These are phyloP conservation scores for Scaptodrosophila latifasciaeformis DNA, from an alignment of 2,888 invertebrate genomes.

Conservation along the genomic window DNA sequence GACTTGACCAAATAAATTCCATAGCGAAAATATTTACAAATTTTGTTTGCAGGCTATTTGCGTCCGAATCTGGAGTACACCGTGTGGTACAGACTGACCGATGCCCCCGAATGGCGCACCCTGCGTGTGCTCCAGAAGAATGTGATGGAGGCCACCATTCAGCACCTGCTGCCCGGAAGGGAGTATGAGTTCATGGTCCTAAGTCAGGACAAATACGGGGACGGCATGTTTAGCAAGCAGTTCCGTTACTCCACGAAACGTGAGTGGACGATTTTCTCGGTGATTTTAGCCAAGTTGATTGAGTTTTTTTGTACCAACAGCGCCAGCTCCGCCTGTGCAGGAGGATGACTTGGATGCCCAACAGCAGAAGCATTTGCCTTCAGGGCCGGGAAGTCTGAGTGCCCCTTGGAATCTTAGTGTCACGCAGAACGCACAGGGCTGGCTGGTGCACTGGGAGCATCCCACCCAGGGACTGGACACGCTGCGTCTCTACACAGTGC, in stretches of 20 bases:
- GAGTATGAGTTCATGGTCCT: slow-evolving; percentile 94
- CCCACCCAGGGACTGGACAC: slow-evolving; percentile 78
- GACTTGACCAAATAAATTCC: background rate
- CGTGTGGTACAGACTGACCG: slow-evolving; percentile 88
- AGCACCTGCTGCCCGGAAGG: slow-evolving; percentile 83
- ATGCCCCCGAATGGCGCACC: slow-evolving; percentile 88
- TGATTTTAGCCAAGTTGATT: no score
- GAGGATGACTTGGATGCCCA: slow-evolving; percentile 46
- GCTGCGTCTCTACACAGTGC: slow-evolving; percentile 80
- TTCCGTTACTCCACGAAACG: slow-evolving; percentile 84
- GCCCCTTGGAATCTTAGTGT: slow-evolving; percentile 83
- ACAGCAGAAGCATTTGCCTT: no score
- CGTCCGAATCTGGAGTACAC: slow-evolving; percentile 87
- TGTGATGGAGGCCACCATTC: slow-evolving; percentile 86
- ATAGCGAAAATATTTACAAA: background rate
- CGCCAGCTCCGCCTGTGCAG: slow-evolving; percentile 28
- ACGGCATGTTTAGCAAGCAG: slow-evolving; percentile 92
- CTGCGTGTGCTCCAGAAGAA: slow-evolving; percentile 84
- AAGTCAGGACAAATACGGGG: slow-evolving; percentile 89
- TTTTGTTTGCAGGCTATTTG: slow-evolving; percentile 78
- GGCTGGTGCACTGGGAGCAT: slow-evolving; percentile 84
- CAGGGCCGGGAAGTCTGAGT: slow-evolving; percentile 53
- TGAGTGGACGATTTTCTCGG: no score
- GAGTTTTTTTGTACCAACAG: no score
- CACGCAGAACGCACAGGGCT: slow-evolving; percentile 83